phyloP scores from a whole-genome alignment of 2,113 vertebrate species.

The Corythoichthys haematopterus region DNA sequence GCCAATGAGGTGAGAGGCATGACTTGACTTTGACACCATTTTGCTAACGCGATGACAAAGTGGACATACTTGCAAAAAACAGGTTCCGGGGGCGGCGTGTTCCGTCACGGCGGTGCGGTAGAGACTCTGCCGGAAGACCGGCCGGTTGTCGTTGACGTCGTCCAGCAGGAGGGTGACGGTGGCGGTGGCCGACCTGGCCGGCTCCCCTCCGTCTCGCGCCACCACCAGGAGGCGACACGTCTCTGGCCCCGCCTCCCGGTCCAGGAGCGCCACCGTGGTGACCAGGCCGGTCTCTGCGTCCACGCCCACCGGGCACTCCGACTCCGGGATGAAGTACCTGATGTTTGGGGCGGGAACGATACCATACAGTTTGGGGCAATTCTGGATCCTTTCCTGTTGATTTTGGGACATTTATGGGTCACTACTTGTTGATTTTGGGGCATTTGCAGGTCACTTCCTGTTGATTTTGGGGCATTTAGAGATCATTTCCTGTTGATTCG shows the following conservation, averaged over 20 bases:
- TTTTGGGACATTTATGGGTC: too few relatives aligned
- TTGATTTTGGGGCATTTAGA: too few relatives aligned
- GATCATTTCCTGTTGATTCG: too few relatives aligned
- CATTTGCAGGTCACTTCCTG: too few relatives aligned
- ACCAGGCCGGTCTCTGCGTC: conserved; percentile 75
- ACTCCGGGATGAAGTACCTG: conserved; percentile 68
- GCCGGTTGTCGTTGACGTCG: conserved; percentile 88
- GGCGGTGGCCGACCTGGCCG: conserved; percentile 73
- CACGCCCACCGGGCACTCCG: conserved; percentile 63
- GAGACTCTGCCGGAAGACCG: conserved; percentile 77
- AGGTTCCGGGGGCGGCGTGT: conserved; percentile 71
- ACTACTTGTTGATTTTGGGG: too few relatives aligned
- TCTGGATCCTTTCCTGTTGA: too few relatives aligned
- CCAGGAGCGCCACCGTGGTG: conserved; percentile 68
- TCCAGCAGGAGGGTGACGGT: conserved; percentile 75
- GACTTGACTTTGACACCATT: too few relatives aligned
- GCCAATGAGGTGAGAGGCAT: too few relatives aligned
- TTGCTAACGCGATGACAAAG: too few relatives aligned
- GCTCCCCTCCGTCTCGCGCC: conserved; percentile 77
- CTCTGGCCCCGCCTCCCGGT: conserved; percentile 73
- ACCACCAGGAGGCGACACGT: conserved; percentile 75
- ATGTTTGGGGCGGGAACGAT: conserved; percentile 28
- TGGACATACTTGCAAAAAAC: conserved; percentile 81
- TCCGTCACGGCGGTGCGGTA: conserved; percentile 79
- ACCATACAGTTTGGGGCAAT: too few relatives aligned